Conservation (phyloP, 2,797 vertebrate species). For the Esox masquinongy region DNA sequence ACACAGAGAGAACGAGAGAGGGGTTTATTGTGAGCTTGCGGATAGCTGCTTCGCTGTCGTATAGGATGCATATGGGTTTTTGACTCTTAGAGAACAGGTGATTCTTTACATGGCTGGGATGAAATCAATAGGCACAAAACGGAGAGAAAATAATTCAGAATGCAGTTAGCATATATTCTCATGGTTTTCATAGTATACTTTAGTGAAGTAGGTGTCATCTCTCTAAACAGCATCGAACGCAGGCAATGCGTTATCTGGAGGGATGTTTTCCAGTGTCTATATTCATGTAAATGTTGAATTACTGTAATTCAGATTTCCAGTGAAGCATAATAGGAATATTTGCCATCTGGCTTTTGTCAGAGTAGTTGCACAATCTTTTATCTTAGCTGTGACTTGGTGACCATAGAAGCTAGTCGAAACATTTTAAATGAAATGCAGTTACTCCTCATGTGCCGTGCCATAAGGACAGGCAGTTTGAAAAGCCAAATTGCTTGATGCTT, state of each 20-base stretch:
- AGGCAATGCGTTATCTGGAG: neutral
- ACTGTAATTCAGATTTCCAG: neutral
- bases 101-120: conserved; percentile 32
- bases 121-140: neutral
- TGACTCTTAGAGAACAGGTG: conserved; percentile 68
- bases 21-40: neutral
- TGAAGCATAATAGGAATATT: neutral
- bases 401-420: neutral
- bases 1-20: conserved; percentile 24
- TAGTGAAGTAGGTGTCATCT: neutral
- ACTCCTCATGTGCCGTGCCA: neutral
- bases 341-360: neutral
- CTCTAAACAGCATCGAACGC: neutral
- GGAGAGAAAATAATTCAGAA: neutral
- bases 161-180: neutral
- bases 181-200: neutral
- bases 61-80: conserved; percentile 49
- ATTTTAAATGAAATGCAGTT: neutral
- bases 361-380: neutral
- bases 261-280: neutral
- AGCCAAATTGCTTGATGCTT: conserved; percentile 40
- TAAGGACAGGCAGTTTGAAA: neutral
- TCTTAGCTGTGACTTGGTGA: neutral
- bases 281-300: neutral
- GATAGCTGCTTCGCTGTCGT: neutral